Conservation (phyloP, 2,888 invertebrate species). For the Aphidoletes aphidimyza region DNA sequence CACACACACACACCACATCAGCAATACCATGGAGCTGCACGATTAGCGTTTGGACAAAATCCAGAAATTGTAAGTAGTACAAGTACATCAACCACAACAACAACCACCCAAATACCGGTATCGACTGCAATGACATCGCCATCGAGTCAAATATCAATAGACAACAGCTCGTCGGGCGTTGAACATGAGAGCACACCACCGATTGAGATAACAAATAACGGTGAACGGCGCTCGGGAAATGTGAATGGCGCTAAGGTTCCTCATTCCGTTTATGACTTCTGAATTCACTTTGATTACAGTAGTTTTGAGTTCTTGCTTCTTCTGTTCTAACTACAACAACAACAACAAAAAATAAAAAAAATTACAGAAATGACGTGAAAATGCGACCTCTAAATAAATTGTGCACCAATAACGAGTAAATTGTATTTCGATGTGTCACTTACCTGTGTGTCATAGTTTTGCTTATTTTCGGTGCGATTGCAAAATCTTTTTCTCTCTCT, state of each 20-base stretch:
- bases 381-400: too few species aligned
- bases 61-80: constrained; percentile 67
- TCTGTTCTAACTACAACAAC: too few species aligned
- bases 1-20: background rate
- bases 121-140: constrained; percentile 59
- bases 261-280: background rate
- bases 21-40: constrained; percentile 71
- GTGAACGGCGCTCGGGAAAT: constrained; percentile 62
- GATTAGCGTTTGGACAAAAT: constrained; percentile 68
- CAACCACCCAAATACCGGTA: constrained; percentile 57
- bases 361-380: too few species aligned
- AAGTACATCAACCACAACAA: constrained; percentile 61
- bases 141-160: constrained; percentile 57
- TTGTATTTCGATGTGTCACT: too few species aligned
- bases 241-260: constrained; percentile 64
- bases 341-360: too few species aligned
- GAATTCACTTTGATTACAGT: background rate
- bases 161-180: constrained; percentile 59
- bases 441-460: too few species aligned
- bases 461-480: too few species aligned
- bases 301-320: background rate
- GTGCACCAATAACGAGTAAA: too few species aligned
- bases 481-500: too few species aligned
- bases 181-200: constrained; percentile 32
- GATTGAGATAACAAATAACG: constrained; percentile 60